Base-by-base conservation (phyloP, 2,797 vertebrate genomes). In the Picus viridis region DNA sequence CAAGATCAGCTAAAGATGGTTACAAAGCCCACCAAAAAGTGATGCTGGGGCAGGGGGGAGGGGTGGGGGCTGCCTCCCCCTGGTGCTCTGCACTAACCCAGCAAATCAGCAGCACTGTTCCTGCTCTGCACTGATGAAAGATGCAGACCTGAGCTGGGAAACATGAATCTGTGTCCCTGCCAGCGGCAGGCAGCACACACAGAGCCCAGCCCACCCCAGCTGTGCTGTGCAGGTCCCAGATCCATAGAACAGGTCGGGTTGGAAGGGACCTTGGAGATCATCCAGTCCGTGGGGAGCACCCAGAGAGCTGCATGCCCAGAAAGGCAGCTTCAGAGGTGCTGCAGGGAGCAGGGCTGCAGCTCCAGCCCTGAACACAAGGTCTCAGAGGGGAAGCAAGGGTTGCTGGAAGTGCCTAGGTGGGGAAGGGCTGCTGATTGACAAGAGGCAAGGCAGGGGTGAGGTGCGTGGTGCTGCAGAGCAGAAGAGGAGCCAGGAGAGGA, bases 341-440 rank as follows among this genome's bases (percentile, higher is more conserved):
- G 58, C 29, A 4, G 20, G 81, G 18, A 9, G 15, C 3, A 10
- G 3, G 12, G 2, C 1, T 16, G 29, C 54, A 27, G 56, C 73
- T 27, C 62, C 22, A 2, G 19, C 41, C 0, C 14, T 5, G 0
- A 2, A 2, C 2, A 0, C 0, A 7, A 72, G 72, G 17, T 8
- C 26, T 12, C 12, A 11, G 73, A 3, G 23, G 10, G 0, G 0
- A n/a, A n/a, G 34, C 0, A 2, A 10, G 15, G 5, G 5, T 51
- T 5, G 6, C 20, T 16, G 2, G 22, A 16, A 67, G 39, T 4
- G 27, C 54, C 30, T 6, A 7, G 2, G 0, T 1, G 43, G 19
- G 22, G 12, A 82, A 78, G 23, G 0, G 1, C 2, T 16, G 56
- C 56, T 78, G 29, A 73, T 8, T 57, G 74, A 15, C 39, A 63